Conservation (phyloP, 2,797 vertebrate genomes). For the Pipistrellus pipistrellus region DNA sequence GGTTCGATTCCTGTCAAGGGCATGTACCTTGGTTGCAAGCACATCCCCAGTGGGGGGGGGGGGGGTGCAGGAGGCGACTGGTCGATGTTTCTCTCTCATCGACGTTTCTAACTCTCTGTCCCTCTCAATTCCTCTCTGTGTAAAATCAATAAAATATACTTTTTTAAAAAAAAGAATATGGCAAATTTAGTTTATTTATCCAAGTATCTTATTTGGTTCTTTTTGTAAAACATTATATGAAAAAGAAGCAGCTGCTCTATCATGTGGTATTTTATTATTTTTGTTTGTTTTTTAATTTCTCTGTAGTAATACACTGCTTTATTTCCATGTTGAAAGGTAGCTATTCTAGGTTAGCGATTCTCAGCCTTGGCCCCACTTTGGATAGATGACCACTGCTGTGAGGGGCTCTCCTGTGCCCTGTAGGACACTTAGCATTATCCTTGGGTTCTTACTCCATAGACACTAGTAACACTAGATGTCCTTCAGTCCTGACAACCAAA, state of each 20-base stretch:
- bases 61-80: too few species aligned
- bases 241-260: background rate
- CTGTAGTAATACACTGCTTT: background rate
- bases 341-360: background rate
- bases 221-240: background rate
- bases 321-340: background rate
- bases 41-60: too few species aligned
- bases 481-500: background rate
- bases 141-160: too few species aligned
- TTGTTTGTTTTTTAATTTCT: background rate
- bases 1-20: too few species aligned
- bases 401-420: background rate
- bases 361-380: background rate
- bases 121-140: too few species aligned
- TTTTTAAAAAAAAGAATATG: too few species aligned
- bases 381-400: background rate
- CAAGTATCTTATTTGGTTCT: background rate
- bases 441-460: too few species aligned
- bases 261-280: background rate
- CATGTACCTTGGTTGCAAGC: too few species aligned
- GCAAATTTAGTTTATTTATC: background rate
- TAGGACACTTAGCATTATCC: background rate
- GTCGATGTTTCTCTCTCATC: too few species aligned
- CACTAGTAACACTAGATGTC: background rate
- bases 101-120: too few species aligned